Percentiles rank a stretch among this genome's conserved stretches.
Conservation (phyloP, 2,888 invertebrate genomes). For the Chrysopilus asiliformis region DNA sequence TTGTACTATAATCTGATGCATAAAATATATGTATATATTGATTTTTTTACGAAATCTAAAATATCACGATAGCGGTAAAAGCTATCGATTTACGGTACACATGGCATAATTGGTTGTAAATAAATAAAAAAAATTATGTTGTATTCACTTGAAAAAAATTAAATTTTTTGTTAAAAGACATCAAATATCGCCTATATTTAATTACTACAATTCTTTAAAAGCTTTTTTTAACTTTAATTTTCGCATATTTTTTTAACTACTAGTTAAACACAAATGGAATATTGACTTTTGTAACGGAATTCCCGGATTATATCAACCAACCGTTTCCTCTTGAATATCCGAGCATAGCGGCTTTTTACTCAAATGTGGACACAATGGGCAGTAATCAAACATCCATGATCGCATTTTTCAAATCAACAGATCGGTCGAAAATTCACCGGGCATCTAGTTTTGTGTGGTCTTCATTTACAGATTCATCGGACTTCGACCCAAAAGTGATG, state of each 20-base stretch:
- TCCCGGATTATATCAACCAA: constrained; percentile 72
- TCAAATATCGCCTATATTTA: background rate
- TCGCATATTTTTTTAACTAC: constrained; percentile 8
- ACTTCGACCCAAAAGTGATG: constrained; percentile 63
- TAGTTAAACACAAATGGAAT: constrained; percentile 88
- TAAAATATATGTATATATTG: no score
- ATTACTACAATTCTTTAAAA: background rate
- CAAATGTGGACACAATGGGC: constrained; percentile 70
- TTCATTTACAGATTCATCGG: constrained; percentile 54
- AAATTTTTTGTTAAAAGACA: background rate
- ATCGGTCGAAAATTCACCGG: constrained; percentile 45
- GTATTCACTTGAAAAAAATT: background rate
- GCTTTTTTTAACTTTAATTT: constrained; percentile 2
- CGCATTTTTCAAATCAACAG: constrained; percentile 55
- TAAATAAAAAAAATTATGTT: background rate
- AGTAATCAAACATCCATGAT: constrained; percentile 48
- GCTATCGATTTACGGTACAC: no score
- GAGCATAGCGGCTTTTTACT: constrained; percentile 79
- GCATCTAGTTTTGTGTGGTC: constrained; percentile 58
- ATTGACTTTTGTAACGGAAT: constrained; percentile 77
- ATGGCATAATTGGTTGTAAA: no score
- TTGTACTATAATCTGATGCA: no score
- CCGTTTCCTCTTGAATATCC: constrained; percentile 84
- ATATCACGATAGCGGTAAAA: no score
- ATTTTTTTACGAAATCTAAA: no score